A percentile compares a stretch with the other conserved stretches of the same genome.
These are phyloP conservation scores for Pachypanchax playfairii DNA, from an alignment of 2,113 vertebrate species.

Conservation along the genomic window DNA sequence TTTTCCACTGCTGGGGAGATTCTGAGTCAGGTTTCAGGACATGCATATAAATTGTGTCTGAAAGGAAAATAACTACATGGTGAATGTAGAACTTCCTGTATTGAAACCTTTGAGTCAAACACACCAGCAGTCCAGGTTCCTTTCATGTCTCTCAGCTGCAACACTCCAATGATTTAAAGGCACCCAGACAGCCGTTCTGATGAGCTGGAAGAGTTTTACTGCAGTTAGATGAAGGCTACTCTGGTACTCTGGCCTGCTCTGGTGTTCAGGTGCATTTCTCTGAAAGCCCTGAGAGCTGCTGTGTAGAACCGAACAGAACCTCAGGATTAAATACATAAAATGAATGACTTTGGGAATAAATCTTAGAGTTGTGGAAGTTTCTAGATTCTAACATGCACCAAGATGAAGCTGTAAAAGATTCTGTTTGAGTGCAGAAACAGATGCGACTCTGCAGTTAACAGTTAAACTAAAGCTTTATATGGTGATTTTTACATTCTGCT, in stretches of 20 bases:
- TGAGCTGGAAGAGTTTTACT: neutral
- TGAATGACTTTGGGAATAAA: too few species aligned
- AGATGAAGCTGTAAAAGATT: neutral
- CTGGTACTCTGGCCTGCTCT: too few species aligned
- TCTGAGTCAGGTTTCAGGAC: too few species aligned
- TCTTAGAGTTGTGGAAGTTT: neutral
- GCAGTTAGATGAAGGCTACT: too few species aligned
- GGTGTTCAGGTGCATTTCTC: too few species aligned
- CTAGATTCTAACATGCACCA: neutral
- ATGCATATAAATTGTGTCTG: neutral
- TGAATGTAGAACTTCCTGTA: neutral
- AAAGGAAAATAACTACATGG: neutral
- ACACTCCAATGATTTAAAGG: slow-evolving; percentile 30
- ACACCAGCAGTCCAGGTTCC: slow-evolving; percentile 15
- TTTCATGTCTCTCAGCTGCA: slow-evolving; percentile 10
- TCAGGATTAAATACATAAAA: too few species aligned
- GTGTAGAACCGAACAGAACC: too few species aligned
- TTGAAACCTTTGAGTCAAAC: neutral
- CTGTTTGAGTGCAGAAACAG: neutral
- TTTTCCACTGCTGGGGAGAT: too few species aligned
- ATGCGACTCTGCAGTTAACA: too few species aligned
- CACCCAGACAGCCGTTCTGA: slow-evolving; percentile 13
- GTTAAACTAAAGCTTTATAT: too few species aligned
- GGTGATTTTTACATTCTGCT: too few species aligned
- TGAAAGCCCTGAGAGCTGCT: too few species aligned